Base-by-base conservation (phyloP, 2,113 vertebrate genomes). In the Caranx ignobilis region DNA sequence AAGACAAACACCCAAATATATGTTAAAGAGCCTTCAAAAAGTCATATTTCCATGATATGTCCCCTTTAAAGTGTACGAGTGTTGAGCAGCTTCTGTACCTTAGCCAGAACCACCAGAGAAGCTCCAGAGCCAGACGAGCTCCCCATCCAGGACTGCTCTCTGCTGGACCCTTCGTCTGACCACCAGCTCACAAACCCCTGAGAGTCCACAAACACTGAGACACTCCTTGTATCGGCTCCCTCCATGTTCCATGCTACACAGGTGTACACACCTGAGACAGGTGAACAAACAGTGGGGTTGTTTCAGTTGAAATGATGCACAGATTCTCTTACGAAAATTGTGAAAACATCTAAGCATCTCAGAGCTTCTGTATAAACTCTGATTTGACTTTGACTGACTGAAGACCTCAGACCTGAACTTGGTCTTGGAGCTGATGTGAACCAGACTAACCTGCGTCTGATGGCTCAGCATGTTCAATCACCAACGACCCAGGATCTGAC, bases 161-260 rank as follows among this genome's bases (percentile, higher is more conserved):
- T 69, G 75, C 82, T 21, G 61, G 88, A 47, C 39, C 65, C 74
- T 43, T 16, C 60, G 1, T 10, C 6, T 2, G 26, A 59, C 86
- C 61, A 54, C 72, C 39, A 63, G 71, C 74, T 78, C 76, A 72
- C 67, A 61, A 77, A 57, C 12, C 71, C 86, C 74, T 32, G 74
- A 10, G 86, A 87, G 72, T 95, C 93, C 56, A 96, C 93, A 0
- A 55, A 89, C 82, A 96, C 88, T 0, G 91, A 91, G 48, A 96
- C 82, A 19, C 94, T 95, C 64, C 84, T 93, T 1, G 95, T 96
- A 89, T 96, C 95, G 0, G 95, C 95, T 0, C 96, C 95, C 37
- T 95, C 95, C 2, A 77, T 45, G 62, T 96, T 96, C 95, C 95
- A 95, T 5, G 96, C 95, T 19, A 96, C 94, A n/a, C 96, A 96